Evolutionary conservation across 2,888 invertebrate genomes (phyloP).

Genomic region (Watsonalla cultraria): DNA sequence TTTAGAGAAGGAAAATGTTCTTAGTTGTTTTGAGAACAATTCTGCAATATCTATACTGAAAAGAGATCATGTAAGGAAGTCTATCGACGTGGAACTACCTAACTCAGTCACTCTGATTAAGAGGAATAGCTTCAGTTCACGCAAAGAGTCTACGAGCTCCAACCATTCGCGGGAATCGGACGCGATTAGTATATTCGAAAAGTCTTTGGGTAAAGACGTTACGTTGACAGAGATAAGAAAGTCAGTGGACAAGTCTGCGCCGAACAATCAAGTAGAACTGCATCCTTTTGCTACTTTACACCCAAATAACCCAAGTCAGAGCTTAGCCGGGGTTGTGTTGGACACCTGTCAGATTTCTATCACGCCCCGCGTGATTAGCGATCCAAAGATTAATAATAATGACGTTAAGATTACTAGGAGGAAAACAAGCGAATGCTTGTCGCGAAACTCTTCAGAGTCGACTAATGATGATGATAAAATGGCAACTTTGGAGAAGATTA

Average conservation of each 20-base stretch:
- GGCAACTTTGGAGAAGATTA: constrained; percentile 56
- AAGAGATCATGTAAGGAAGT: constrained; percentile 67
- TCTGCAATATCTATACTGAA: constrained; percentile 75
- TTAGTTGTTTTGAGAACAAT: constrained; percentile 75
- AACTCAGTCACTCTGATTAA: constrained; percentile 73
- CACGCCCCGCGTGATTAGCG: constrained; percentile 49
- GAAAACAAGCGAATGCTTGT: constrained; percentile 51
- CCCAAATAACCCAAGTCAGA: constrained; percentile 45
- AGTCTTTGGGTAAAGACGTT: constrained; percentile 70
- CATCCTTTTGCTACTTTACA: constrained; percentile 65
- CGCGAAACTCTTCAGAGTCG: constrained; percentile 58
- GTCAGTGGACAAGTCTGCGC: constrained; percentile 58
- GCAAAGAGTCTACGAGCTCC: constrained; percentile 72
- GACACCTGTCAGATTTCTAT: constrained; percentile 68
- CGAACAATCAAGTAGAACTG: constrained; percentile 49
- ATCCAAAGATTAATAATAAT: constrained; percentile 36
- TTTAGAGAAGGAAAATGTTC: constrained; percentile 68
- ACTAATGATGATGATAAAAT: constrained; percentile 54
- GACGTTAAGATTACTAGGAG: constrained; percentile 51
- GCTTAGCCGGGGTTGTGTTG: constrained; percentile 43
- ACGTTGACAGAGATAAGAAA: constrained; percentile 72
- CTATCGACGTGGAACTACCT: constrained; percentile 68
- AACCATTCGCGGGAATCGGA: constrained; percentile 69
- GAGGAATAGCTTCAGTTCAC: constrained; percentile 63
- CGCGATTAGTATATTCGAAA: constrained; percentile 73